Evolutionary conservation across 2,888 invertebrate genomes (phyloP).

Genomic region (Campoletis raptor): DNA sequence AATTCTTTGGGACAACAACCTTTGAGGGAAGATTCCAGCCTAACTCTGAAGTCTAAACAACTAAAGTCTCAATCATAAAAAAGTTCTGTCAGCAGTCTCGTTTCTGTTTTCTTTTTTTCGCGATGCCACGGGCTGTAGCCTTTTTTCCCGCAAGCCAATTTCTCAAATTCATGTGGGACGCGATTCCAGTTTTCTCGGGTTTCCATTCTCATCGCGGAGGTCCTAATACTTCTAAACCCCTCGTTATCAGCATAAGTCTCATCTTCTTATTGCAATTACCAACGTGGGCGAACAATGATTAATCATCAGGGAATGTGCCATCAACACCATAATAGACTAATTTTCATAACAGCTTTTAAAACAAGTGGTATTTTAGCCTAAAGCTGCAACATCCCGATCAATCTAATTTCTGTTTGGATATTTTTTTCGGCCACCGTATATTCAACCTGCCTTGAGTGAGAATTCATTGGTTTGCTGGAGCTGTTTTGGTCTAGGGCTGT

Average conservation of each 20-base stretch:
- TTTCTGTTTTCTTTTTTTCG: constrained; percentile 7
- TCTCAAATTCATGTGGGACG: too few species aligned
- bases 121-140: neutral
- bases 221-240: too few species aligned
- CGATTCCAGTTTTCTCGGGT: too few species aligned
- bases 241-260: too few species aligned
- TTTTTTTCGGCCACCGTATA: constrained; percentile 5
- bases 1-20: neutral
- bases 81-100: constrained; percentile 74
- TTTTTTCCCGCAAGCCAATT: neutral
- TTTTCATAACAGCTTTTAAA: constrained; percentile 56
- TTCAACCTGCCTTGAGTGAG: constrained; percentile 2
- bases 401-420: constrained; percentile 22
- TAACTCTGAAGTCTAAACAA: neutral
- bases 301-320: too few species aligned
- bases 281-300: too few species aligned
- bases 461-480: constrained; percentile 16
- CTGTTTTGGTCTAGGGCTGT: constrained; percentile 16
- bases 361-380: constrained; percentile 75
- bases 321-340: too few species aligned
- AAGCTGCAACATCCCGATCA: constrained; percentile 62
- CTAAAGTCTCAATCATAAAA: constrained; percentile 78
- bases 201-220: too few species aligned
- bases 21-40: neutral
- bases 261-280: too few species aligned